Evolutionary conservation across 2,888 invertebrate species (phyloP), one percentile per base, ranked within the genome.

Genomic region (Acleris laterana): DNA sequence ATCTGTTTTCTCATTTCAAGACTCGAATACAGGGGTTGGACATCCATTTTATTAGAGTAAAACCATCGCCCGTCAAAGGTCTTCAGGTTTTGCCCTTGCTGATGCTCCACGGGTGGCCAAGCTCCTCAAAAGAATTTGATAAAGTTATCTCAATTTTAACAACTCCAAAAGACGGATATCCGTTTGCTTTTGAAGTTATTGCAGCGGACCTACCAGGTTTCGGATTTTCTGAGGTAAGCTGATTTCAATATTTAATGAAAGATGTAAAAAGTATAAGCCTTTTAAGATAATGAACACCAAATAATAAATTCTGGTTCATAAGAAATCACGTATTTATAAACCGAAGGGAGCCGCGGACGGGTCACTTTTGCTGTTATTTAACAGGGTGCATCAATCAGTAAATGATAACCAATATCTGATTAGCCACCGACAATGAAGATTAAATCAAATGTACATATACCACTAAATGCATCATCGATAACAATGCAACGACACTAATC

Each of bases 101-200:
- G 1, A 74, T 98, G 71, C 79, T 96, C 53, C 98, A 98, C 76
- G 98, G 98, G 17, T 98, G 98, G 98, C 98, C 98, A 0, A 97
- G 97, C 62, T 96, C 96, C 0, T 93, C 97, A 0, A 95, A 95
- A 60, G 97, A 98, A 83, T 97, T 97, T 79, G 95, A 95, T 75
- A 95, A 95, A 73, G 90, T 96, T 9, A 95, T 97, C 72, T 96
- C 96, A 0, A 74, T 94, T 59, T 78, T 96, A 56, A 95, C 94
- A 0, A 91, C 87, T 0, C 93, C 94, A 0, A 91, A 84, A 53
- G 80, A 88, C 0, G 94, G 93, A 61, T 89, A 89, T 22, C 90
- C 95, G 66, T 95, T 95, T 70, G 95, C 95, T 0, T 96, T 95
- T 74, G 96, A 96, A 84, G 92, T 96, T 63, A 84, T 96, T 9